These are phyloP conservation scores for Danaus chrysippus DNA, from an alignment of 2,888 invertebrate species.

Conservation along the genomic window DNA sequence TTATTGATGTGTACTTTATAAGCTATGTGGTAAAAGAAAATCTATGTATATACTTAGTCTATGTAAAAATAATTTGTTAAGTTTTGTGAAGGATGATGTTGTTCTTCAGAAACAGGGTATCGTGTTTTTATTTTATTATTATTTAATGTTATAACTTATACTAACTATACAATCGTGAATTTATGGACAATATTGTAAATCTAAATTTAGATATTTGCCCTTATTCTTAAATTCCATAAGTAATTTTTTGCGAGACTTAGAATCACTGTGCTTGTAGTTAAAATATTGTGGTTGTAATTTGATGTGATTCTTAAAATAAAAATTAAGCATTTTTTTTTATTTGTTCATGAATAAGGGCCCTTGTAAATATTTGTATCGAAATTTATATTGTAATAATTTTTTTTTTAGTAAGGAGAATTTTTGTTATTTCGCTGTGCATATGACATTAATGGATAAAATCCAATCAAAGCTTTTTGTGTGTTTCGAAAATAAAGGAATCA, in stretches of 20 bases:
- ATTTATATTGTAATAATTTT: slow-evolving; percentile 46
- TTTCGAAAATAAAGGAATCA: slow-evolving; percentile 68
- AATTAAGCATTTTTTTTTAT: slow-evolving; percentile 1
- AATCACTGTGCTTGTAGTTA: slow-evolving; percentile 18
- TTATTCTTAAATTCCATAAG: slow-evolving; percentile 44
- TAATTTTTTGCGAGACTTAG: slow-evolving; percentile 16
- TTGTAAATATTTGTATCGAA: slow-evolving; percentile 66
- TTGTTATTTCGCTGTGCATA: slow-evolving; percentile 70
- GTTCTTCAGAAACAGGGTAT: slow-evolving; percentile 60
- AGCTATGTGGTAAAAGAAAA: slow-evolving; percentile 11
- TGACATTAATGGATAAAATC: slow-evolving; percentile 77
- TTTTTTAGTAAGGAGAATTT: slow-evolving; percentile 48
- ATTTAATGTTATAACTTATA: slow-evolving; percentile 36
- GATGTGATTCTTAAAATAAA: neutral
- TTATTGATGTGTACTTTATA: neutral
- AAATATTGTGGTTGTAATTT: slow-evolving; percentile 8
- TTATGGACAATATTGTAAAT: slow-evolving; percentile 62
- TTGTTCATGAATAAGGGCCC: slow-evolving; percentile 52
- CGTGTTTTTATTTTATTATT: slow-evolving; percentile 41
- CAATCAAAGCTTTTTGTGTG: slow-evolving; percentile 74
- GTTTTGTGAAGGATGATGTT: slow-evolving; percentile 33
- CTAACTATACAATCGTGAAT: slow-evolving; percentile 48
- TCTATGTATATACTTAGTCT: slow-evolving; percentile 31
- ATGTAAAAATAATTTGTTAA: slow-evolving; percentile 24
- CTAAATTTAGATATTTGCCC: slow-evolving; percentile 42